Evolutionary conservation across 2,888 invertebrate genomes (phyloP), one percentile per base, ranked within the genome.

Genomic region (Tridacna gigas): DNA sequence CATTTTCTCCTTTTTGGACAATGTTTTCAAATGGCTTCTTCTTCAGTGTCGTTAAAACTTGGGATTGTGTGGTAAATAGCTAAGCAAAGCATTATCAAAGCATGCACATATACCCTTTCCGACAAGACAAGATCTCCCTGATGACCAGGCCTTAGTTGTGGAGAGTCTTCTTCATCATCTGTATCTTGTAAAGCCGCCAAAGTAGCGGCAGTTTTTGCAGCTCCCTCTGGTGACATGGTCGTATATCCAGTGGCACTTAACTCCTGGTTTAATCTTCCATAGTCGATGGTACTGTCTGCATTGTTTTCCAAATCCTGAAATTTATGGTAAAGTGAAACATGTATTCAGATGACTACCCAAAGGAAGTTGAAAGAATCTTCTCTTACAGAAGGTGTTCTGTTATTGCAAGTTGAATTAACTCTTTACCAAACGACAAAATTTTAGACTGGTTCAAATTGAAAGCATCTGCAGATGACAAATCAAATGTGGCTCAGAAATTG

Each of bases 281-380:
- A 94, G 84, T 94, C 94, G 66, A 94, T 77, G 5, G 93, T 92
- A 0, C 90, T 91, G 65, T 90, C 90, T 12, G 90, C 90, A 79
- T 92, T 90, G 47, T 88, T 88, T 82, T 93, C 93, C 20, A 94
- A 77, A 67, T 92, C 91, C 94, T 94, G 81, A 0, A 45, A 74
- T n/a, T 20, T 18, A 15, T 73, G 37, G 47, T 13, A 2, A n/a
- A n/a, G 11, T 18, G 0, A 65, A 26, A 9, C 15, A 11, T 22
- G 26, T 61, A 26, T 28, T n/a, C 26, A 56, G 56, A 51, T 56
- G 20, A 5, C 56, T 2, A 37, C 37, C 37, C 37, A 2, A 37
- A 37, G 7, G 37, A 37, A 37, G 2, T 37, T 37, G 7, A 7
- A 37, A 37, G 2, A 37, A 7, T 7, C 37, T 37, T 37, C 7